phyloP scores from a whole-genome alignment of 1,140 invertebrate genomes.

The Danaus melanippus region DNA sequence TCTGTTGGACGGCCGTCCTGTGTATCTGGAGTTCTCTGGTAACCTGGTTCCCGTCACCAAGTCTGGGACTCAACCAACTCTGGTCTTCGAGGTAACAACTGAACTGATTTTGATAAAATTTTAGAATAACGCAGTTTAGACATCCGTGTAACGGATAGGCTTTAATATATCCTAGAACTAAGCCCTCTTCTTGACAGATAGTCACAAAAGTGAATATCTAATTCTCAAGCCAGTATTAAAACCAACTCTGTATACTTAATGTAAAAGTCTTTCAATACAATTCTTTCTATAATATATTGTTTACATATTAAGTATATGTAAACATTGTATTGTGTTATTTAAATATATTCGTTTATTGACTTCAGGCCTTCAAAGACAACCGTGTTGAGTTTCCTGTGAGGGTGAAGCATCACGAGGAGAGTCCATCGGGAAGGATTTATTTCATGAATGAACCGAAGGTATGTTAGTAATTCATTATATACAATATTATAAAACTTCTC shows the following conservation, averaged over 20 bases:
- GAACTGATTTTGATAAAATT: no score
- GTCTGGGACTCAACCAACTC: slow-evolving; percentile 89
- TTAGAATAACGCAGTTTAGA: no score
- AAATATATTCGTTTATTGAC: slow-evolving; percentile 11
- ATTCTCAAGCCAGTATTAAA: no score
- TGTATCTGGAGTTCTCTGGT: slow-evolving; percentile 96
- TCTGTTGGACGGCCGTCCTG: slow-evolving; percentile 89
- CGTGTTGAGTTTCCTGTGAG: slow-evolving; percentile 90
- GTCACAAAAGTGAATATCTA: no score
- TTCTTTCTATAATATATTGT: no score
- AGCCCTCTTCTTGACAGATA: no score
- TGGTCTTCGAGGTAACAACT: slow-evolving; percentile 57
- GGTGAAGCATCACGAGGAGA: slow-evolving; percentile 87
- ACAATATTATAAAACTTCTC: no score
- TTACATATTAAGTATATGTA: no score
- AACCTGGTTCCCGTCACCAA: slow-evolving; percentile 95
- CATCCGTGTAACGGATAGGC: no score
- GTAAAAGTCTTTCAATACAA: no score
- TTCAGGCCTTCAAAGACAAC: slow-evolving; percentile 94
- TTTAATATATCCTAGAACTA: no score
- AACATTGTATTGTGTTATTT: background rate
- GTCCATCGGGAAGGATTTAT: slow-evolving; percentile 88
- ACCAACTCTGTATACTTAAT: no score
- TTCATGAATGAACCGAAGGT: slow-evolving; percentile 96
- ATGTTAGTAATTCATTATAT: slow-evolving; percentile 3